Evolutionary conservation across 2,888 invertebrate species (phyloP).

Genomic region (Abrostola triplasia): DNA sequence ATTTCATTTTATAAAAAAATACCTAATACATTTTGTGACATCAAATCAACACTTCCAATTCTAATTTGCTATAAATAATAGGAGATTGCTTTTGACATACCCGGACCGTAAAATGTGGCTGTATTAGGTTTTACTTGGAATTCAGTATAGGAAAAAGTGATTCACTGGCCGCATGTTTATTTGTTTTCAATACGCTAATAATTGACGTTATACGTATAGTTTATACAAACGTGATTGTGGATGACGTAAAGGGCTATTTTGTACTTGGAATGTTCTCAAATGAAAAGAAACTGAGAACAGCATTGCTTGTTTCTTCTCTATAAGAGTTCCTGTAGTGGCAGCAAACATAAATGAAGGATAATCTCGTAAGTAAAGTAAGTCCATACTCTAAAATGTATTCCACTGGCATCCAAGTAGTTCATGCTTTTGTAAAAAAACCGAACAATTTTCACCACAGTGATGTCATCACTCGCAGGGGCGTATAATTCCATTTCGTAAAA

Average conservation of each 20-base stretch:
- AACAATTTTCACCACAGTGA: slow-evolving; percentile 33
- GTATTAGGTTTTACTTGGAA: not conserved
- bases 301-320: not conserved
- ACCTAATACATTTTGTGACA: slow-evolving; percentile 64
- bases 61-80: slow-evolving; percentile 11
- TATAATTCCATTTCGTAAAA: slow-evolving; percentile 27
- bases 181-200: slow-evolving; percentile 4
- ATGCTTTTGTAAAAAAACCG: not conserved
- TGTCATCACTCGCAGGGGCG: slow-evolving; percentile 26
- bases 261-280: no score
- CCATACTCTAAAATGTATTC: no score
- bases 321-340: not conserved
- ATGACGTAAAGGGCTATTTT: no score
- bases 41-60: slow-evolving; percentile 40
- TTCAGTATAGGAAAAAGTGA: not conserved
- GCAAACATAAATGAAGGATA: no score
- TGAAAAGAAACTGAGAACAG: no score
- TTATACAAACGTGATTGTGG: not conserved
- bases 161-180: not conserved
- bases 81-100: not conserved
- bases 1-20: slow-evolving; percentile 58
- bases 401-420: no score
- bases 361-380: no score
- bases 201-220: slow-evolving; percentile 1
- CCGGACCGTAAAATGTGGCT: not conserved